Evolutionary conservation across 37 sponge, comb jelly and placozoan species (phyloP), one percentile per base, ranked within the genome.

Genomic region (Halisarca cf. caerulea): DNA sequence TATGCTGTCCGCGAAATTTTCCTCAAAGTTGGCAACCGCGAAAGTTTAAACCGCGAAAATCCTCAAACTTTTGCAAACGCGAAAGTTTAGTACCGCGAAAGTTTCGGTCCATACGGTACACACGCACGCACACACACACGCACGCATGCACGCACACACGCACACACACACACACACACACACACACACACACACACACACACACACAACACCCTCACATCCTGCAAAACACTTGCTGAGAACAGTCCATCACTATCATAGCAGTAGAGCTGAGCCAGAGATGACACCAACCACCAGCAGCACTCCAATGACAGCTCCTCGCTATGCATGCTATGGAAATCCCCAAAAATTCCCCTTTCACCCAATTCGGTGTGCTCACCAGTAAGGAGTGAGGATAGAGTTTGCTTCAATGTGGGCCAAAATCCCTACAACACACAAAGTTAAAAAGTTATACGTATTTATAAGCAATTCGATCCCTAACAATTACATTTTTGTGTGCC

Each of bases 221-320:
- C 38, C 47, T 41, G 2, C 25, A 37, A 20, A 20, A 27, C 14
- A 38, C 1, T 28, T 24, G 59, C 1, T 3, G 39, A 38, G 24
- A 60, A 34, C 38, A 6, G 24, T 9, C 85, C 85, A 58, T 59
- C 60, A 38, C 37, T 35, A 40, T 58, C 30, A 34, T 44, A 79
- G 21, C 66, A n/a, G 58, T 86, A 86, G 24, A 86, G 69, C 3
- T 17, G 79, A 37, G 80, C 45, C 53, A 79, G 34, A 15, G 35
- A 53, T 0, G 35, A 32, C 80, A 86, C 27, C 21, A 58, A 11
- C 86, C 86, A 78, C 86, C 86, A 86, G 44, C 47, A 24, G 38
- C 77, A 86, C 20, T 36, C 54, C 9, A 33, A 44, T 2, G 33
- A 34, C 69, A 68, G 34, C 15, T 27, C 17, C 37, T 32, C 39